phyloP scores from a whole-genome alignment of 2,113 vertebrate genomes.

The Oryzias javanicus region DNA sequence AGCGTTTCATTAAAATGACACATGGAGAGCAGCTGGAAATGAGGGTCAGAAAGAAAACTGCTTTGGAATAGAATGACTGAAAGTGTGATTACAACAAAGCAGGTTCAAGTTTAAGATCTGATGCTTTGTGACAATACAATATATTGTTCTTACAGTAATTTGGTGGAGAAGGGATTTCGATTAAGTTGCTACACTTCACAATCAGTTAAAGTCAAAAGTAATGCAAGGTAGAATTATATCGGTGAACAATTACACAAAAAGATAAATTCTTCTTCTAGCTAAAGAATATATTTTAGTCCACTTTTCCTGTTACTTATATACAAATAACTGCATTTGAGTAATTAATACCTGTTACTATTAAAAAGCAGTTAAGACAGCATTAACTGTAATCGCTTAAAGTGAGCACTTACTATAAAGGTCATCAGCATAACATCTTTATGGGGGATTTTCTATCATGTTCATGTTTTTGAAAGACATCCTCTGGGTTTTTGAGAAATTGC shows the following conservation, averaged over 20 bases:
- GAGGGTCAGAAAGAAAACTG: conserved; percentile 62
- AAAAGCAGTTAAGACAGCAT: no score
- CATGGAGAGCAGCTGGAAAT: conserved; percentile 54
- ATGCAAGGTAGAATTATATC: conserved; percentile 32
- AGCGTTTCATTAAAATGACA: conserved; percentile 56
- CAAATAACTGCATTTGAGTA: no score
- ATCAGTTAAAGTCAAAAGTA: conserved; percentile 64
- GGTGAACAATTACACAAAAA: conserved; percentile 15
- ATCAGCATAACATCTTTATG: no score
- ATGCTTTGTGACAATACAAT: conserved; percentile 74
- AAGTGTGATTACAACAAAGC: conserved; percentile 73
- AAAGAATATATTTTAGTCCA: no score
- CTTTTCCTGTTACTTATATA: no score
- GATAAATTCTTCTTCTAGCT: no score
- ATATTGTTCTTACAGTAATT: conserved; percentile 71
- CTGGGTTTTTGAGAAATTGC: no score
- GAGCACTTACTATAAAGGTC: no score
- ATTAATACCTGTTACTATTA: no score
- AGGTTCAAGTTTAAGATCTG: conserved; percentile 59
- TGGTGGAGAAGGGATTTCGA: conserved; percentile 54
- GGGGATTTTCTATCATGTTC: no score
- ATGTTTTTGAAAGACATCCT: no score
- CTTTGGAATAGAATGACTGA: conserved; percentile 69
- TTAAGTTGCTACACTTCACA: conserved; percentile 67
- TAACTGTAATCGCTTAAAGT: no score